Percentiles rank a stretch among this genome's conserved stretches.
Evolutionary conservation across 1,140 invertebrate species (phyloP).

Genomic region (roundworm (Caenorhabditis elegans)): DNA sequence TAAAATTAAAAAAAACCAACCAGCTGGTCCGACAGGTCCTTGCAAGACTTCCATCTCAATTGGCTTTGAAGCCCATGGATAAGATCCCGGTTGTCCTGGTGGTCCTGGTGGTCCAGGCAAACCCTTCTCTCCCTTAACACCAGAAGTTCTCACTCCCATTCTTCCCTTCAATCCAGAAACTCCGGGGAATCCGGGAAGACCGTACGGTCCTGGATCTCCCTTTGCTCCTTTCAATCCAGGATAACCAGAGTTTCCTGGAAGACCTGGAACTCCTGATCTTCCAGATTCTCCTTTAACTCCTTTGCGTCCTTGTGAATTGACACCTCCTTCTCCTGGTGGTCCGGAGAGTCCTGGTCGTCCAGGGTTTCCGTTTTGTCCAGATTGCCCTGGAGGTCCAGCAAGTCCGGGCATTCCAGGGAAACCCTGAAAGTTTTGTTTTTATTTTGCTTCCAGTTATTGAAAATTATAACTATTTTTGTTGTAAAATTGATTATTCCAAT

Average conservation of each 20-base stretch:
- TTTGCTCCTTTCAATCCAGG: constrained; percentile 61
- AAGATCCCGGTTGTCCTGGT: constrained; percentile 52
- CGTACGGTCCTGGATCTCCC: constrained; percentile 59
- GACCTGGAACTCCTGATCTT: constrained; percentile 54
- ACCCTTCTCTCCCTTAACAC: constrained; percentile 65
- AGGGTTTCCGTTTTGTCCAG: constrained; percentile 50
- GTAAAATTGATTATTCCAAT: too few species aligned
- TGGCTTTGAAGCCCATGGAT: constrained; percentile 54
- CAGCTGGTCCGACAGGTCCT: constrained; percentile 54
- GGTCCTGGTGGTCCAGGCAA: constrained; percentile 54
- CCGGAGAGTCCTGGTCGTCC: constrained; percentile 54
- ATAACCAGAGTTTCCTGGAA: constrained; percentile 43
- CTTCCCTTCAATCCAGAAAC: constrained; percentile 58
- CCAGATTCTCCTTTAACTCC: constrained; percentile 57
- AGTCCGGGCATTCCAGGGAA: constrained; percentile 58
- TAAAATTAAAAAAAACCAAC: neutral
- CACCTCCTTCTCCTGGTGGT: constrained; percentile 61
- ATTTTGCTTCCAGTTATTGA: too few species aligned
- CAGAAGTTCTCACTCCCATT: constrained; percentile 62
- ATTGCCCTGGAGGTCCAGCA: constrained; percentile 49
- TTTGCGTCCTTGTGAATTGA: constrained; percentile 54
- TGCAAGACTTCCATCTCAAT: constrained; percentile 65
- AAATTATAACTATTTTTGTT: too few species aligned
- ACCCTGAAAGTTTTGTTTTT: constrained; percentile 43
- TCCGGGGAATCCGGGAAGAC: constrained; percentile 62